phyloP scores from a whole-genome alignment of 2,113 vertebrate genomes.

The Oplegnathus fasciatus region DNA sequence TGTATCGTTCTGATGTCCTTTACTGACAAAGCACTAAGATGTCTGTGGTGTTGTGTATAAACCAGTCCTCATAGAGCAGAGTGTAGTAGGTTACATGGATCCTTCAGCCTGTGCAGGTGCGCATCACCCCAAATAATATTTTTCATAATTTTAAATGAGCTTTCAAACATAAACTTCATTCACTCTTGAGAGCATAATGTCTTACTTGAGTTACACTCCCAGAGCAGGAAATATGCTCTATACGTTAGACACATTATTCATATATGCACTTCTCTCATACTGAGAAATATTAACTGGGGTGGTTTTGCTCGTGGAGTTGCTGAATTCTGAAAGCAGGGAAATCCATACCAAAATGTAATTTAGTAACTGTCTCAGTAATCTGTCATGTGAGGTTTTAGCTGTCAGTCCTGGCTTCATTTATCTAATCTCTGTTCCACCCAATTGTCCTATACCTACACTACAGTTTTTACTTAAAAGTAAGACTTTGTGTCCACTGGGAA shows the following conservation, averaged over 20 bases:
- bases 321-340: constrained; percentile 27
- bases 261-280: background rate
- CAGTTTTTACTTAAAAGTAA: constrained; percentile 15
- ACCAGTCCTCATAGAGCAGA: background rate
- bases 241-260: background rate
- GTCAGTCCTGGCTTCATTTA: background rate
- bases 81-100: background rate
- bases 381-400: constrained; percentile 33
- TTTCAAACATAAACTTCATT: background rate
- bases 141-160: constrained; percentile 19
- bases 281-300: constrained; percentile 56
- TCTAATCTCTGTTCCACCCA: constrained; percentile 10
- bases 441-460: background rate
- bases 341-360: constrained; percentile 14
- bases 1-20: constrained; percentile 28
- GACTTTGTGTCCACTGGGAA: constrained; percentile 67
- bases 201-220: background rate
- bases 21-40: constrained; percentile 26
- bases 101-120: constrained; percentile 39
- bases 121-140: constrained; percentile 58
- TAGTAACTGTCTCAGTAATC: background rate
- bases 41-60: constrained; percentile 38
- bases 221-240: background rate
- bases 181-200: background rate
- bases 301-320: constrained; percentile 29